Evolutionary conservation across 2,888 invertebrate genomes (phyloP), one percentile per base, ranked within the genome.

Genomic region (Dolichomitus sp.): DNA sequence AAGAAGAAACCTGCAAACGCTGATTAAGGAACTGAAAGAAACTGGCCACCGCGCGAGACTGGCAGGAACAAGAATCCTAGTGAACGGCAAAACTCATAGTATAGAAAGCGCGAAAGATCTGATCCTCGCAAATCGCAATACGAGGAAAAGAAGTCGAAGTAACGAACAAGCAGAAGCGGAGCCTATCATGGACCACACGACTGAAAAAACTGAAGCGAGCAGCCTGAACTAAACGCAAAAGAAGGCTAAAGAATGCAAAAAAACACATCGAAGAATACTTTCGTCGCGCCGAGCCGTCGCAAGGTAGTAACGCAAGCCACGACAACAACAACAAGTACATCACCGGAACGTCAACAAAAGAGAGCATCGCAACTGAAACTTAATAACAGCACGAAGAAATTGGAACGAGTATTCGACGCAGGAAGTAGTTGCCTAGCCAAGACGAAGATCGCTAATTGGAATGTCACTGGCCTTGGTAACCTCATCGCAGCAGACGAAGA

Each of bases 101-200:
- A 14, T 57, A 2, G 57, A 33, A 57, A 33, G 57, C 7, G 57
- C 57, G 30, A 57, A 33, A 33, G 54, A 27, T 3, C 30, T 57
- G 12, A 12, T 57, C 12, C 54, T 27, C 54, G 27, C 54, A 6
- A 57, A 57, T 27, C 30, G 54, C 30, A 57, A 57, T 14, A 27
- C 54, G 54, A 57, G 54, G 54, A 57, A 27, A 57, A 57, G 57
- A 57, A 57, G 33, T 14, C 30, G 30, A 30, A 33, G 57, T 33
- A 33, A n/a, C 57, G 57, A 57, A 14, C 33, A 30, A 12, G 30
- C 11, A 12, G 30, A 57, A 11, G 30, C 14, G 33, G 30, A 57
- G n/a, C 2, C 33, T 7, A 57, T 12, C n/a, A 3, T n/a, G 33
- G 33, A 14, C 3, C 33, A 57, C 14, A 14, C 57, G n/a, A 4